Evolutionary conservation across 2,113 vertebrate species (phyloP), one percentile per base, ranked within the genome.

Genomic region (Lamprotornis superbus): DNA sequence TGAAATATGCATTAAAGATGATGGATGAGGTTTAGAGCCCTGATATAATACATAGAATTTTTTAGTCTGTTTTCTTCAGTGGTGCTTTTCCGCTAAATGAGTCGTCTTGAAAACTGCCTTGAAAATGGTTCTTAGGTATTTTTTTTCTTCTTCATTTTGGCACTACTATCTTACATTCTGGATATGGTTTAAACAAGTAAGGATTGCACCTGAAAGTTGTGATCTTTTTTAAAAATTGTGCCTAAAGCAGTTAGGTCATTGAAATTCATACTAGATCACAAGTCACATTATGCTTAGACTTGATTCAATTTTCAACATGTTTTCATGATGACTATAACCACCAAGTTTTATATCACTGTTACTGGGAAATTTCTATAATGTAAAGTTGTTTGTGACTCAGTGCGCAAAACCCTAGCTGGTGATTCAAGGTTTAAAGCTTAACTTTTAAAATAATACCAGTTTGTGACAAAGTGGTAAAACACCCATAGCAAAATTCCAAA

Each of bases 361-460:
- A 64, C 67, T 96, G 94, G 94, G 93, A 94, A 83, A 85, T 95
- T 80, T 97, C 75, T 46, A 84, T 96, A 95, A 95, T 95, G 94
- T 94, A 64, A 94, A 96, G 77, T 89, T 96, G 95, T 87, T 95
- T 98, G 83, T 91, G 97, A 97, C 44, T 91, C 95, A 96, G 94
- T 95, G 83, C 42, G 50, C 93, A 90, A 46, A 96, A 85, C 46
- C 15, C 76, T 96, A 96, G 86, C 87, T 97, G 82, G 50, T 92
- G 92, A 95, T 90, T 61, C 57, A 93, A 98, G 97, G 69, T 97
- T 96, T 97, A 93, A 96, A 97, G 59, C 27, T 74, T 94, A 94
- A 87, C 61, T 95, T 87, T 88, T 94, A 70, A 97, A 98, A 97
- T 98, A 98, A 98, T 98, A 96, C 87, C 97, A 98, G 96, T 98